Evolutionary conservation across 1,140 invertebrate genomes (phyloP).

Genomic region (Neotoxoptera formosana): DNA sequence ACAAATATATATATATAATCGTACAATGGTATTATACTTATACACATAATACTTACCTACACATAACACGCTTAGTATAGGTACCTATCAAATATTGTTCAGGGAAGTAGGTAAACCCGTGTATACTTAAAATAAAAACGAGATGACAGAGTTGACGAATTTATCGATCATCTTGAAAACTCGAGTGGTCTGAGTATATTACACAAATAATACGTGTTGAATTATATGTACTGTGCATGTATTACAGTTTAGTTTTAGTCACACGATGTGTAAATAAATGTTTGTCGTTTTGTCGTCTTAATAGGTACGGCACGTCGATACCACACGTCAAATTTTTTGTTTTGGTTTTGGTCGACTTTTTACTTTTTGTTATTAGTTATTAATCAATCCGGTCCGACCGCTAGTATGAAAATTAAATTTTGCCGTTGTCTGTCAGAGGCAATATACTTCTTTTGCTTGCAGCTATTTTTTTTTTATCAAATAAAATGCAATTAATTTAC

Average conservation of each 20-base stretch:
- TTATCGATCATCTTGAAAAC: slow-evolving; percentile 22
- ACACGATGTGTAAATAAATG: not conserved
- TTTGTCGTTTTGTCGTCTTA: not conserved
- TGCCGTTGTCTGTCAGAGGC: not conserved
- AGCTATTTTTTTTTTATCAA: not conserved
- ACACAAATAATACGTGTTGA: not conserved
- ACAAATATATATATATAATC: not conserved
- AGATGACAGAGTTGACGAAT: slow-evolving; percentile 1
- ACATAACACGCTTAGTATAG: not conserved
- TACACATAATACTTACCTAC: not conserved
- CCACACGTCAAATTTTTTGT: not conserved
- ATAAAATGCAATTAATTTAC: not conserved
- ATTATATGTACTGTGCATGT: not conserved
- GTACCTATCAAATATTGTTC: not conserved
- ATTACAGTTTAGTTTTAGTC: not conserved
- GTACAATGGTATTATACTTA: not conserved
- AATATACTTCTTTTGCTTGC: not conserved
- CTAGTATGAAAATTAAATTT: not conserved
- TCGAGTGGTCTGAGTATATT: slow-evolving; percentile 12
- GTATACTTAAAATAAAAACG: not conserved
- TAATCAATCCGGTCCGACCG: not conserved
- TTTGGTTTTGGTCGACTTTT: not conserved
- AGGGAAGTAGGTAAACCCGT: not conserved
- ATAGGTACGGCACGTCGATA: not conserved
- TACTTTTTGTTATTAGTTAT: not conserved